Conservation (phyloP, 2,797 vertebrate species). For the Allobates femoralis region DNA sequence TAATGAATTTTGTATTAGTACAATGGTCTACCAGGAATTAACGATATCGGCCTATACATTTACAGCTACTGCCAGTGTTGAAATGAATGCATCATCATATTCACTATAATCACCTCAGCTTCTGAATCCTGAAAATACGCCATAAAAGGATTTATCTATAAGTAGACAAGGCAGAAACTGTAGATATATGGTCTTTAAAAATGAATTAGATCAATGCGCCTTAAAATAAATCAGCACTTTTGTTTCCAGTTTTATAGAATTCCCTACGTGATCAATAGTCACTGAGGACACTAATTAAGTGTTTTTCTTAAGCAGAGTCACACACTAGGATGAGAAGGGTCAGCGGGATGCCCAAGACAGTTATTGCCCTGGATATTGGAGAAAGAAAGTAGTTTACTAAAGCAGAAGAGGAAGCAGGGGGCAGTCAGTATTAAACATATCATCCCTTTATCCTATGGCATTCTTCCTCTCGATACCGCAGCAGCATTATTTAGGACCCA, state of each 20-base stretch:
- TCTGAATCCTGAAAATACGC: neutral
- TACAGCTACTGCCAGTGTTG: neutral
- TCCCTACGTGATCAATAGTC: conserved; percentile 1
- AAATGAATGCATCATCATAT: neutral
- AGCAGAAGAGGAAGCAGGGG: neutral
- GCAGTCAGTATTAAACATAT: too few relatives aligned
- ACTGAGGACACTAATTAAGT: conserved; percentile 22
- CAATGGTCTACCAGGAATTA: too few relatives aligned
- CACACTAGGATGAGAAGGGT: neutral
- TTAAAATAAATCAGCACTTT: conserved; percentile 4
- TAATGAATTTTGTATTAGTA: too few relatives aligned
- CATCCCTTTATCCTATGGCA: neutral
- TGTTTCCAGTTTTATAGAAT: conserved; percentile 1
- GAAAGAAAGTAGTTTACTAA: neutral
- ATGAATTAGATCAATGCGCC: conserved; percentile 7
- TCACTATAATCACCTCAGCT: neutral
- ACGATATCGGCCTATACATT: neutral
- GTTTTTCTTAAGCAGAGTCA: conserved; percentile 12
- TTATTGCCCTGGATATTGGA: neutral
- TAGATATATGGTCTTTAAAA: neutral
- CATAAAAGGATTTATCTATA: neutral
- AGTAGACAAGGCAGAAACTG: neutral
- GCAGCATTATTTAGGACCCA: neutral
- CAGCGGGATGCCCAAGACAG: neutral
- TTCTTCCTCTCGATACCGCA: neutral